These are phyloP conservation scores for Himalopsyche phryganea DNA, from an alignment of 1,140 invertebrate species.

Conservation along the genomic window DNA sequence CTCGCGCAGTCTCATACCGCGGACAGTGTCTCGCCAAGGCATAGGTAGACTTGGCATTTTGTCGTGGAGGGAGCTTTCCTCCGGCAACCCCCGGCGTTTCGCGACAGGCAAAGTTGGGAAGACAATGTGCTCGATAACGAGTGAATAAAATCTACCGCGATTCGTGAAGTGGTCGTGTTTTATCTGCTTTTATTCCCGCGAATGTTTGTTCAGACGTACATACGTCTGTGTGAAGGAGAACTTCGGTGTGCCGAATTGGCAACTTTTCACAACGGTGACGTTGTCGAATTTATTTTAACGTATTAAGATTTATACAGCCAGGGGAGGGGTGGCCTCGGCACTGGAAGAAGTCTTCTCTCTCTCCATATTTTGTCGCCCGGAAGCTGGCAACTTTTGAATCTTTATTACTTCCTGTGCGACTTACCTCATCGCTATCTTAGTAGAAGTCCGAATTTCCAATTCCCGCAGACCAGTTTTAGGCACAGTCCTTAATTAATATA, in stretches of 20 bases:
- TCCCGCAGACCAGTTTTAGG: no score
- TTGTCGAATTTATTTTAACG: constrained; percentile 20
- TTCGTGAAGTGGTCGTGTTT: constrained; percentile 28
- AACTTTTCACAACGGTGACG: constrained; percentile 8
- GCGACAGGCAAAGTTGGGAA: constrained; percentile 19
- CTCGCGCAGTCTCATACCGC: not conserved
- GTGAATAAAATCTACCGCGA: constrained; percentile 32
- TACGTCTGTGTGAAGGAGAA: not conserved
- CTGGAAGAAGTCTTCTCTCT: not conserved
- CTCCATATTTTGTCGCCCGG: not conserved
- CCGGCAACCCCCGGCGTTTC: constrained; percentile 1
- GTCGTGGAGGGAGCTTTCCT: not conserved
- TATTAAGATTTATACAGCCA: constrained; percentile 19
- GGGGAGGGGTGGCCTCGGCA: not conserved
- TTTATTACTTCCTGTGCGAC: not conserved
- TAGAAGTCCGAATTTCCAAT: not conserved
- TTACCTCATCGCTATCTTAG: not conserved
- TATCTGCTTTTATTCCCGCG: constrained; percentile 29
- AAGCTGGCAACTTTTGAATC: not conserved
- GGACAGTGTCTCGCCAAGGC: no score
- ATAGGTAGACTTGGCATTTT: no score
- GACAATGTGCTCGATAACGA: constrained; percentile 34
- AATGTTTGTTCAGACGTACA: constrained; percentile 21
- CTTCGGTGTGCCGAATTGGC: not conserved
- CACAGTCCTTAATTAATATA: no score